These are phyloP conservation scores for Sphaeridia pumilis DNA, from an alignment of 2,888 invertebrate genomes.

Conservation along the genomic window DNA sequence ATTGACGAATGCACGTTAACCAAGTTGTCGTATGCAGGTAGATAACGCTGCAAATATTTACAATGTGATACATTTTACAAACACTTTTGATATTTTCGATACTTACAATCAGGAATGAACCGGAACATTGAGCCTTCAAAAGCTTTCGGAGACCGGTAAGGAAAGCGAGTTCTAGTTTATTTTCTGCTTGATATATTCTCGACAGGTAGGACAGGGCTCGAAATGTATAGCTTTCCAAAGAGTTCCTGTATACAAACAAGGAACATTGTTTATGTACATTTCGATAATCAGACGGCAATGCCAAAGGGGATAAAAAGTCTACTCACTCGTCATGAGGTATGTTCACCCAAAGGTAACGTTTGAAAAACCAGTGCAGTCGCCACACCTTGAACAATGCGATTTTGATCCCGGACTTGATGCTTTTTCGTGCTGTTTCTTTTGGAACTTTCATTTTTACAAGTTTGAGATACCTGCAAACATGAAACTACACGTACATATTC, in stretches of 20 bases:
- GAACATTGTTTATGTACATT: too few relatives aligned
- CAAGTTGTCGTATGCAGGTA: neutral
- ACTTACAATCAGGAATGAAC: too few relatives aligned
- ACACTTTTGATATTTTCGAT: too few relatives aligned
- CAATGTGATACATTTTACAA: too few relatives aligned
- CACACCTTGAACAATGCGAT: conserved; percentile 18
- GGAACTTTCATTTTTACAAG: conserved; percentile 16
- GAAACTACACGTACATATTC: too few relatives aligned
- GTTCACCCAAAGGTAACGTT: too few relatives aligned
- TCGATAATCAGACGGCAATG: too few relatives aligned
- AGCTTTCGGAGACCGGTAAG: conserved; percentile 27
- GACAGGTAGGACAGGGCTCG: conserved; percentile 29
- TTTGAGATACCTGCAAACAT: conserved; percentile 7
- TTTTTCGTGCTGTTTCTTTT: conserved; percentile 10
- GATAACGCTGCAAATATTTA: neutral
- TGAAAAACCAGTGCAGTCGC: conserved; percentile 4
- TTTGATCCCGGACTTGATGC: conserved; percentile 7
- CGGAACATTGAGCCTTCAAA: conserved; percentile 22
- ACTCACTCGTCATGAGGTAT: too few relatives aligned
- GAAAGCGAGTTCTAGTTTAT: conserved; percentile 25
- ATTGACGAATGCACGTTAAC: neutral
- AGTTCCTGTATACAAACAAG: too few relatives aligned
- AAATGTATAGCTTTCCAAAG: conserved; percentile 15
- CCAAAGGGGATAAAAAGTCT: too few relatives aligned
- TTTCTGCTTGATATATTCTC: conserved; percentile 24